Evolutionary conservation across 1,140 invertebrate species (phyloP).

Genomic region (Anastrepha ludens): DNA sequence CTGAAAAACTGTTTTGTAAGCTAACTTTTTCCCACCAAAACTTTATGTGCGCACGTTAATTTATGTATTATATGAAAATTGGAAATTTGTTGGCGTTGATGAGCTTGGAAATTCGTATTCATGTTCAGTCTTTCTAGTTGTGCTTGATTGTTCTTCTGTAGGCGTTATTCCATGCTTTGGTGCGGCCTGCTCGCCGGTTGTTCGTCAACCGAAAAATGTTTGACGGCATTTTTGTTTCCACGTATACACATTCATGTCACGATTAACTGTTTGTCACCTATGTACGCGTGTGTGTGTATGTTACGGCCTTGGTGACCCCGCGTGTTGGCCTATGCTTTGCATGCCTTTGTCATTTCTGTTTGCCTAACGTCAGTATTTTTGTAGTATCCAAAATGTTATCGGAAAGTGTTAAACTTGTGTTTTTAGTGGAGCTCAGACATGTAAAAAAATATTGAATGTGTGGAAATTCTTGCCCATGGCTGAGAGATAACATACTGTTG

Average conservation of each 20-base stretch:
- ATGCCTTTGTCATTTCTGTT: conserved; percentile 33
- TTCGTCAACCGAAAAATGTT: conserved; percentile 16
- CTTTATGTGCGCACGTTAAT: neutral
- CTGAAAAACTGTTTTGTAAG: conserved; percentile 53
- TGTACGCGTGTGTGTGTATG: neutral
- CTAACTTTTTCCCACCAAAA: conserved; percentile 54
- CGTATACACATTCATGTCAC: neutral
- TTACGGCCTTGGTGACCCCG: conserved; percentile 1
- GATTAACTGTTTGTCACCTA: neutral
- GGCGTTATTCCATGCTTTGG: neutral
- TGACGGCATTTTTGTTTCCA: conserved; percentile 40
- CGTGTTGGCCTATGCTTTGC: neutral
- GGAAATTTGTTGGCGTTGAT: neutral
- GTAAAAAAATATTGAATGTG: neutral
- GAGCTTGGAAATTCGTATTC: neutral
- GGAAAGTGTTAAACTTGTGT: conserved; percentile 1
- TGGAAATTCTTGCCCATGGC: neutral
- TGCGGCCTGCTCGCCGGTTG: neutral
- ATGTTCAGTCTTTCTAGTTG: neutral
- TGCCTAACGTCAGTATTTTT: conserved; percentile 52
- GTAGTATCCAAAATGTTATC: conserved; percentile 50
- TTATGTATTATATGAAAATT: neutral
- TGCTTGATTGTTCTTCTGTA: neutral
- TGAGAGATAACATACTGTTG: conserved; percentile 34
- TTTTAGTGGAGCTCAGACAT: neutral